Conservation (phyloP, 2,113 vertebrate genomes). For the Amazona guildingii region DNA sequence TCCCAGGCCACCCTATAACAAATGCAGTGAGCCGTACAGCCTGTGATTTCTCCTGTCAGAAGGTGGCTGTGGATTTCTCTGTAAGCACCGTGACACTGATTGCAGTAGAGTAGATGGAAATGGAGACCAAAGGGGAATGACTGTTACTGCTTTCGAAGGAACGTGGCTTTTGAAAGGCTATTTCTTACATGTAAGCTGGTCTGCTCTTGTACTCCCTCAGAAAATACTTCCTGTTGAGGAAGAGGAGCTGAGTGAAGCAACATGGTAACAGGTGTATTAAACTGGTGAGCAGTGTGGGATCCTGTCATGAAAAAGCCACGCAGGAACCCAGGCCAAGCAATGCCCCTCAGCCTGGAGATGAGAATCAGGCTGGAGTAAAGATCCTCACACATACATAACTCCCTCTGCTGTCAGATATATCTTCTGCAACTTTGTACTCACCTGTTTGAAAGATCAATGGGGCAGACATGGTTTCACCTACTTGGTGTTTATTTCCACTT, state of each 20-base stretch:
- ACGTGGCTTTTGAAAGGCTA: not conserved
- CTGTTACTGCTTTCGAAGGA: not conserved
- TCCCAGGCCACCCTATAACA: not conserved
- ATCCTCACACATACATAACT: rapidly evolving
- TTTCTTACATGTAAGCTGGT: not conserved
- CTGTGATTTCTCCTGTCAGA: rapidly evolving
- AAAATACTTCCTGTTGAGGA: rapidly evolving
- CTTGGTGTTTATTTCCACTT: not conserved
- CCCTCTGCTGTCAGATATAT: not conserved
- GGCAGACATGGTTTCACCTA: not conserved
- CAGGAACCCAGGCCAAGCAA: not conserved
- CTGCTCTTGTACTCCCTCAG: not conserved
- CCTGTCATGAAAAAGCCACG: not conserved
- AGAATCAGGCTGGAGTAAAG: not conserved
- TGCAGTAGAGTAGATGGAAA: not conserved
- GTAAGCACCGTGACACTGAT: rapidly evolving
- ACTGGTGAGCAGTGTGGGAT: not conserved
- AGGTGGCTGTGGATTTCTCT: not conserved
- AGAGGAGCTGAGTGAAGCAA: not conserved
- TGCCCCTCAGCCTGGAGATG: not conserved
- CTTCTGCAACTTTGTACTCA: not conserved
- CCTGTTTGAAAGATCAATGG: not conserved
- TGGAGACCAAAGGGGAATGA: not conserved
- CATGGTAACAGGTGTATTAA: not conserved
- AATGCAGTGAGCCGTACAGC: rapidly evolving